These are phyloP conservation scores for Coregonus ussuriensis DNA, from an alignment of 2,797 vertebrate species.

Conservation along the genomic window DNA sequence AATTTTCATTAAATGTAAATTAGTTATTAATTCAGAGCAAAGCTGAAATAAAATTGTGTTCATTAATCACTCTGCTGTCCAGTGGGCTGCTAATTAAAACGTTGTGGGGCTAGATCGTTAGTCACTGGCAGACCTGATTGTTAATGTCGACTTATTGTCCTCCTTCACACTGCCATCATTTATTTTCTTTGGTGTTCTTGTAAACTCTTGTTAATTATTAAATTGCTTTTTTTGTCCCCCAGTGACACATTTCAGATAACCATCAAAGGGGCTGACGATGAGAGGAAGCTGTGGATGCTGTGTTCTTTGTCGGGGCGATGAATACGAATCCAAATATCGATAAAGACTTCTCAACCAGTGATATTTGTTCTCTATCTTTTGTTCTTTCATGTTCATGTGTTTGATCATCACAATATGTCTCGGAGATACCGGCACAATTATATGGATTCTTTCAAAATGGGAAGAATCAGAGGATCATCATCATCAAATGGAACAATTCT, in stretches of 20 bases:
- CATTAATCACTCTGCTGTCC: constrained; percentile 85
- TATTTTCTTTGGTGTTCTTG: constrained; percentile 84
- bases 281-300: constrained; percentile 50
- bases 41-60: constrained; percentile 84
- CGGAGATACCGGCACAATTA: too few relatives aligned
- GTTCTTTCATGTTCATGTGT: neutral
- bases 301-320: constrained; percentile 16
- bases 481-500: neutral
- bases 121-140: constrained; percentile 84
- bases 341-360: neutral
- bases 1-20: constrained; percentile 88
- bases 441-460: too few relatives aligned
- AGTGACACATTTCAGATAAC: constrained; percentile 73
- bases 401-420: neutral
- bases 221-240: constrained; percentile 69
- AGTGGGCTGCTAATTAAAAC: constrained; percentile 84
- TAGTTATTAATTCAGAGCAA: constrained; percentile 86
- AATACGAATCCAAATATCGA: constrained; percentile 10
- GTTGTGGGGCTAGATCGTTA: constrained; percentile 81
- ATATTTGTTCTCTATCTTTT: neutral
- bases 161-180: constrained; percentile 76
- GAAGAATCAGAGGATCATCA: too few relatives aligned
- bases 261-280: constrained; percentile 54
- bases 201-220: constrained; percentile 84
- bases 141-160: constrained; percentile 85